phyloP scores from a whole-genome alignment of 2,797 vertebrate genomes.

The Setipinna tenuifilis region DNA sequence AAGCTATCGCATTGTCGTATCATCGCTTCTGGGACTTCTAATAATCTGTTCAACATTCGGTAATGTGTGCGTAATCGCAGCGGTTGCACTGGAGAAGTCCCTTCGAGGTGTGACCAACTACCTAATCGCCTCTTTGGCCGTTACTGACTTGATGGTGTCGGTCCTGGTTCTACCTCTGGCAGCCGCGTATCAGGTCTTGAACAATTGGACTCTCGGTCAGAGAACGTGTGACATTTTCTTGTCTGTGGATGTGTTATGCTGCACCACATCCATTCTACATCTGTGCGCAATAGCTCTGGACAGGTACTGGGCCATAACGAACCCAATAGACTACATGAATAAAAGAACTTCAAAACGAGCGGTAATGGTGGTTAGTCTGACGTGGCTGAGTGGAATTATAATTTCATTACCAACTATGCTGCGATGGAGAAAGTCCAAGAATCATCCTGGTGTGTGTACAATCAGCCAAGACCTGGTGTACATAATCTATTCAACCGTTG shows the following conservation, averaged over 20 bases:
- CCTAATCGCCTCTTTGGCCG: constrained; percentile 94
- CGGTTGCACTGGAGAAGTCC: constrained; percentile 91
- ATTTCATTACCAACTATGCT: constrained; percentile 97
- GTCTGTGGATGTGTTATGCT: constrained; percentile 94
- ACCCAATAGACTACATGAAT: constrained; percentile 96
- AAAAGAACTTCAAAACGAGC: constrained; percentile 93
- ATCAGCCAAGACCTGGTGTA: constrained; percentile 97
- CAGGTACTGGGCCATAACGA: constrained; percentile 97
- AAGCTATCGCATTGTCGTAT: constrained; percentile 90
- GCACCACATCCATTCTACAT: constrained; percentile 97
- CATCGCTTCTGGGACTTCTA: constrained; percentile 85
- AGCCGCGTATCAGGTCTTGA: constrained; percentile 94
- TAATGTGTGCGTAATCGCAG: constrained; percentile 94
- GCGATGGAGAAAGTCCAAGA: constrained; percentile 93
- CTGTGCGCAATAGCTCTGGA: constrained; percentile 98
- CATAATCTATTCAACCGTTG: constrained; percentile 97
- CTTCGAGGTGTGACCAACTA: constrained; percentile 98
- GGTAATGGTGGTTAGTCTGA: constrained; percentile 89
- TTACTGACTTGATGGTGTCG: constrained; percentile 97
- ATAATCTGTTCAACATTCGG: constrained; percentile 93
- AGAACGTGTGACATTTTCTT: constrained; percentile 95
- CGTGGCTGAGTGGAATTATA: constrained; percentile 95
- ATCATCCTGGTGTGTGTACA: constrained; percentile 90
- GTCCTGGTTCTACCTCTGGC: constrained; percentile 97
- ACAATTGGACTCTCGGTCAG: constrained; percentile 97